Percentiles rank a stretch among this genome's conserved stretches.
Evolutionary conservation across 1,140 invertebrate genomes (phyloP).

Genomic region (Periplaneta americana): DNA sequence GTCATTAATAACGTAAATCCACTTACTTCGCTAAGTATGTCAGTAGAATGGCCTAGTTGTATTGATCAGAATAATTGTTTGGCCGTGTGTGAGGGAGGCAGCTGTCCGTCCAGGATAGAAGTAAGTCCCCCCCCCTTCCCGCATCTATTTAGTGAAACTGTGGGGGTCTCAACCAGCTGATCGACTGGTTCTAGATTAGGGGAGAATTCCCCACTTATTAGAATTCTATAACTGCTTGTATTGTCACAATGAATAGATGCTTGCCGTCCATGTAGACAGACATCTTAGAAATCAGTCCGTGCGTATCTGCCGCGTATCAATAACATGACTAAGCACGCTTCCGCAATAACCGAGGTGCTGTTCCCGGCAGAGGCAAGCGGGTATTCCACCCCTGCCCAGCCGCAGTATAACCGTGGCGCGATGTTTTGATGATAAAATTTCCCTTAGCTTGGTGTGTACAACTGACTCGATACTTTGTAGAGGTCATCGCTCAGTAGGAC

Average conservation of each 20-base stretch:
- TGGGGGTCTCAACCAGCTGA: neutral
- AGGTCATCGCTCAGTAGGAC: too few species aligned
- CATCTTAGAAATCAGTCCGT: too few species aligned
- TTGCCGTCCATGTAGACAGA: neutral
- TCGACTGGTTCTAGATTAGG: neutral
- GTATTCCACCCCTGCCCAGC: too few species aligned
- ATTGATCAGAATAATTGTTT: neutral
- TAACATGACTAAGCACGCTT: too few species aligned
- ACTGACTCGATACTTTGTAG: too few species aligned
- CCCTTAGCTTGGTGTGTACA: too few species aligned
- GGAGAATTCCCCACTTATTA: neutral
- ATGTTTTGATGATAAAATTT: too few species aligned
- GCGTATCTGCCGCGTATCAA: too few species aligned
- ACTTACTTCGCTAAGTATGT: too few species aligned
- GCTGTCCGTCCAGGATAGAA: neutral
- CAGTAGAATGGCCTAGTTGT: neutral
- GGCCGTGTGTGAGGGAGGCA: neutral
- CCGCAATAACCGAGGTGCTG: too few species aligned
- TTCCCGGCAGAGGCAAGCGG: too few species aligned
- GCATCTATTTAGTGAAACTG: neutral
- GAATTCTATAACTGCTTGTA: neutral
- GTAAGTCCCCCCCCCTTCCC: neutral
- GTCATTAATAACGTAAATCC: neutral
- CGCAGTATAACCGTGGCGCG: too few species aligned
- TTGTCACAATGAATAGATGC: neutral